Conservation (phyloP, 1,140 invertebrate species). For the Heterodera carotae region DNA sequence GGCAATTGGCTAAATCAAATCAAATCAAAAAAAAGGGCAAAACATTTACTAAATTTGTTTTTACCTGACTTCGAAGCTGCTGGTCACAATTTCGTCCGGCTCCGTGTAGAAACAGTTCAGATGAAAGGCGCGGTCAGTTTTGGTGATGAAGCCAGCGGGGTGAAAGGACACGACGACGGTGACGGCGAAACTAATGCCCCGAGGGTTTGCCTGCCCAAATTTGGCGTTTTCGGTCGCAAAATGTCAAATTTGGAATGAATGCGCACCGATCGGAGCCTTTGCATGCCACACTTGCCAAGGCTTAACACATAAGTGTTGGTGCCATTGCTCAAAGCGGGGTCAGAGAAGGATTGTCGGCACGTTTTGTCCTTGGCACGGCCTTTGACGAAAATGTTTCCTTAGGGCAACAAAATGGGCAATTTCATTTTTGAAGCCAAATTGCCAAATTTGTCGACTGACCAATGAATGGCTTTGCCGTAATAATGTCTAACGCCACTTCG, state of each 20-base stretch:
- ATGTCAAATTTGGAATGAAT: neutral
- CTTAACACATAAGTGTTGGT: slow-evolving; percentile 56
- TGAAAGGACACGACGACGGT: slow-evolving; percentile 63
- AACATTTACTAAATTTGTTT: neutral
- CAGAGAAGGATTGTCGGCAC: slow-evolving; percentile 57
- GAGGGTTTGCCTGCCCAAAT: slow-evolving; percentile 55
- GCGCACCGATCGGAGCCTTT: slow-evolving; percentile 57
- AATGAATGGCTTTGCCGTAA: slow-evolving; percentile 60
- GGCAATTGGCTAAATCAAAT: slow-evolving; percentile 54
- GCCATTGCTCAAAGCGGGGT: slow-evolving; percentile 43
- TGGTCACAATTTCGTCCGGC: slow-evolving; percentile 63
- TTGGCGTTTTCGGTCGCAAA: slow-evolving; percentile 20
- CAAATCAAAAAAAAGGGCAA: slow-evolving; percentile 5
- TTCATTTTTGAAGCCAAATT: neutral
- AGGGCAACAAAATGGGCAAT: neutral
- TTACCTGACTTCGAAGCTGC: slow-evolving; percentile 59
- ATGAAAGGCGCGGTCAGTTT: slow-evolving; percentile 62
- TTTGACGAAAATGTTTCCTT: slow-evolving; percentile 45
- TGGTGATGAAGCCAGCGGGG: slow-evolving; percentile 63
- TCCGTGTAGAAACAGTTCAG: slow-evolving; percentile 63
- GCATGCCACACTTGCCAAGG: slow-evolving; percentile 63
- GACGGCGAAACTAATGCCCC: slow-evolving; percentile 60
- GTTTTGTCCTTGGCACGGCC: slow-evolving; percentile 60
- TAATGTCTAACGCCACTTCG: slow-evolving; percentile 57
- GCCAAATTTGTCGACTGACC: slow-evolving; percentile 50